These are phyloP conservation scores for Nannospalax galili DNA, from an alignment of 2,113 vertebrate genomes.

Conservation along the genomic window DNA sequence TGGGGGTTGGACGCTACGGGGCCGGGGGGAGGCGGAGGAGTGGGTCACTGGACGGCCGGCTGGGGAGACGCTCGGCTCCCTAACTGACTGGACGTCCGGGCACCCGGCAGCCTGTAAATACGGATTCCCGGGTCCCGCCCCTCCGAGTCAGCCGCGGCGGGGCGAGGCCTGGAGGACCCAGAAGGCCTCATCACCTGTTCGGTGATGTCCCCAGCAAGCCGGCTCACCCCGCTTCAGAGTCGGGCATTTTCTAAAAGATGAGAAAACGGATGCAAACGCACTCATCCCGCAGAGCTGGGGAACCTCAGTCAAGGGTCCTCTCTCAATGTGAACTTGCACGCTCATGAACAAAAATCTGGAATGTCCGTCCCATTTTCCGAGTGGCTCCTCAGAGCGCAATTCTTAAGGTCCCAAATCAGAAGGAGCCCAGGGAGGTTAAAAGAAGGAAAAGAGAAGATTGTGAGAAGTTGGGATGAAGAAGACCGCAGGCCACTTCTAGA, in stretches of 20 bases:
- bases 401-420: not conserved
- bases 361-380: not conserved
- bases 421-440: not conserved
- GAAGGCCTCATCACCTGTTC: too few relatives aligned
- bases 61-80: not conserved
- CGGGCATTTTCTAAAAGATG: too few relatives aligned
- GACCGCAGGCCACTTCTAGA: not conserved
- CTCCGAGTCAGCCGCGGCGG: not conserved
- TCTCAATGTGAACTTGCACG: not conserved
- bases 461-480: not conserved
- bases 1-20: not conserved
- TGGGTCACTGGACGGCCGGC: not conserved
- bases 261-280: too few relatives aligned
- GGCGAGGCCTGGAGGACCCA: not conserved
- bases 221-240: not conserved
- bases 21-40: rapidly evolving
- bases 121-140: conserved; percentile 36
- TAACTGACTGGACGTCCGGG: not conserved
- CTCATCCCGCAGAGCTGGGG: not conserved
- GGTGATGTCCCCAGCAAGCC: not conserved
- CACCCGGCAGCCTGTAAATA: not conserved
- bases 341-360: not conserved
- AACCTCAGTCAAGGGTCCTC: not conserved
- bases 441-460: not conserved
- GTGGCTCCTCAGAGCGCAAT: not conserved